Evolutionary conservation across 2,888 invertebrate genomes (phyloP).

Genomic region (Beris morrisii): DNA sequence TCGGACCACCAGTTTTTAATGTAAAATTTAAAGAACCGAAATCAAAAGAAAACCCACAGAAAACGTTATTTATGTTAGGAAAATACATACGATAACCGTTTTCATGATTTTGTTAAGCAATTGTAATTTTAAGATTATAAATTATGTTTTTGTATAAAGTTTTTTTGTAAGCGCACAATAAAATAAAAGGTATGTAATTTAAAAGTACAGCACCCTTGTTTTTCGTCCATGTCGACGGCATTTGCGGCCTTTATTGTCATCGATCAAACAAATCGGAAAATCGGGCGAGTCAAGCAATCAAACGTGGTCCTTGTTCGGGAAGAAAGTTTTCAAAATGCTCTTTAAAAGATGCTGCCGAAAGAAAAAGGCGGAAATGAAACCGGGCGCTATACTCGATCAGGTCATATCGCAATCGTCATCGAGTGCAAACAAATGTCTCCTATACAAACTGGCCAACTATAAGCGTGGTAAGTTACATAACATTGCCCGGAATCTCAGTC

Average conservation of each 20-base stretch:
- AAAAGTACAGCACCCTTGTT: background rate
- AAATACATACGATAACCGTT: too few species aligned
- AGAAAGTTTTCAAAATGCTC: constrained; percentile 38
- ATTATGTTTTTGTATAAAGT: constrained; percentile 26
- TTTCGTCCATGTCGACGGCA: background rate
- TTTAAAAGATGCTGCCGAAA: constrained; percentile 54
- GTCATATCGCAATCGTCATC: constrained; percentile 84
- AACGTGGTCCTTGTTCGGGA: background rate
- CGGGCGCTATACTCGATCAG: constrained; percentile 81
- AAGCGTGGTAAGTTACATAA: constrained; percentile 67
- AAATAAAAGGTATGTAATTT: constrained; percentile 1
- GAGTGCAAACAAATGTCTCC: constrained; percentile 80
- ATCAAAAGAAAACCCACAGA: too few species aligned
- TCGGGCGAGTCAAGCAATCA: background rate
- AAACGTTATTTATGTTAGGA: too few species aligned
- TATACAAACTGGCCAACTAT: constrained; percentile 87
- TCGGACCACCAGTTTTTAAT: too few species aligned
- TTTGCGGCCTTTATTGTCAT: background rate
- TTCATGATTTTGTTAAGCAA: background rate
- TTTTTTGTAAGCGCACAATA: constrained; percentile 27
- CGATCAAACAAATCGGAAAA: constrained; percentile 15
- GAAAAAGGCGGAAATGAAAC: constrained; percentile 55
- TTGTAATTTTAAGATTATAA: constrained; percentile 21
- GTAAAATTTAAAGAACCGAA: too few species aligned
- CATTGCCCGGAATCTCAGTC: background rate